Evolutionary conservation across 2,888 invertebrate genomes (phyloP), one percentile per base, ranked within the genome.

Genomic region (Drosophila percnosoma): DNA sequence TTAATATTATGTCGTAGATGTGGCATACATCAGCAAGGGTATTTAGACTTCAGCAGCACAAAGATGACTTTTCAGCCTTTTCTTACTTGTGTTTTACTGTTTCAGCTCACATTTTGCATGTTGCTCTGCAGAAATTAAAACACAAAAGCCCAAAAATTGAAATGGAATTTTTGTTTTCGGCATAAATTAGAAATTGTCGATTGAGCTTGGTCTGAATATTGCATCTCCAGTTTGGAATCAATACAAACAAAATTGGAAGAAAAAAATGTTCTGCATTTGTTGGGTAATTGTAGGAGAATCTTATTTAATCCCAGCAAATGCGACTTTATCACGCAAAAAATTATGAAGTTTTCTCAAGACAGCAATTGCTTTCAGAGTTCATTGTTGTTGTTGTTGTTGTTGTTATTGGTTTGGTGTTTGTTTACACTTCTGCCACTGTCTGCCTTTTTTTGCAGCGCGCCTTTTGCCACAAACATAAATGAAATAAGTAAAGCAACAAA

Each of bases 301-400:
- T 76, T 81, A 86, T 86, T 88, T 91, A 92, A 92, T 92, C 91
- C 90, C 73, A 71, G 54, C 75, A 84, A 90, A 87, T 87, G 84
- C 90, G 86, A 90, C 88, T 91, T 88, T 80, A 90, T 82, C 91
- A 91, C 92, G 91, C 81, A 89, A 88, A 87, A 90, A 91, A 85
- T 88, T 89, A 87, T 87, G 87, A 87, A 90, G 87, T 87, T 84
- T 78, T 75, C 70, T 75, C 73, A 73, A 68, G 80, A 74, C 76
- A 79, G 75, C 80, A 75, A 77, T 80, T 87, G 77, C 79, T 81
- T 76, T 78, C 63, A 72, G 58, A 60, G 59, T 53, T 55, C 21
- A 8, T 45, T 54, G 58, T 34, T 72, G 68, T 24, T 65, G 58
- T 34, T 72, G 68, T 24, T 65, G 49, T 54, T 62, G 45, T 52